Evolutionary conservation across 1,140 invertebrate genomes (phyloP).

Genomic region (Leptopilina clavipes): DNA sequence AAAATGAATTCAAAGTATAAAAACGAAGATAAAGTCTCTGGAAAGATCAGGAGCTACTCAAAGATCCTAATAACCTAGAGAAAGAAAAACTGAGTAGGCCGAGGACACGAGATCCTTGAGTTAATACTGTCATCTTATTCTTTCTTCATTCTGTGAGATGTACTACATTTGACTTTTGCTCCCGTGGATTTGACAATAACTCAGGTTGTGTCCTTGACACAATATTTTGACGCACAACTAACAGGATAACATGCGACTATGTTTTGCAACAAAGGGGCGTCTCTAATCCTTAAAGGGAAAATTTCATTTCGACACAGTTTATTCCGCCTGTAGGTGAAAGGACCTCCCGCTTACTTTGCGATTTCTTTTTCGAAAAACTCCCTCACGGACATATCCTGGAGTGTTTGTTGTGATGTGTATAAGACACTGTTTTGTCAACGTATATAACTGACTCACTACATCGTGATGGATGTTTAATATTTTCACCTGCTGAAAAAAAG

Average conservation of each 20-base stretch:
- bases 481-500: not conserved
- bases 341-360: slow-evolving; percentile 40
- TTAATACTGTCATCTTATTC: not conserved
- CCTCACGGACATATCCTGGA: slow-evolving; percentile 25
- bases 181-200: not conserved
- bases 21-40: not conserved
- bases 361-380: slow-evolving; percentile 32
- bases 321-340: slow-evolving; percentile 39
- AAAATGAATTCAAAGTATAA: too few relatives aligned
- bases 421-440: slow-evolving; percentile 51
- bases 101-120: slow-evolving; percentile 45
- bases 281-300: slow-evolving; percentile 40
- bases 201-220: slow-evolving; percentile 57
- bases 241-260: not conserved
- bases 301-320: slow-evolving; percentile 25
- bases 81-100: slow-evolving; percentile 39
- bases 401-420: slow-evolving; percentile 52
- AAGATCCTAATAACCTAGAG: slow-evolving; percentile 43
- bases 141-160: slow-evolving; percentile 3
- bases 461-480: slow-evolving; percentile 26
- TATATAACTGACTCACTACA: slow-evolving; percentile 36
- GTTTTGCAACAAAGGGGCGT: slow-evolving; percentile 32
- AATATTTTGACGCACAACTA: slow-evolving; percentile 59
- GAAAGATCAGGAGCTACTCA: slow-evolving; percentile 28
- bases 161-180: slow-evolving; percentile 9